Percentiles rank a stretch among this genome's conserved stretches.
phyloP scores from a whole-genome alignment of 2,113 vertebrate species.

The mouse (Mus musculus) region DNA sequence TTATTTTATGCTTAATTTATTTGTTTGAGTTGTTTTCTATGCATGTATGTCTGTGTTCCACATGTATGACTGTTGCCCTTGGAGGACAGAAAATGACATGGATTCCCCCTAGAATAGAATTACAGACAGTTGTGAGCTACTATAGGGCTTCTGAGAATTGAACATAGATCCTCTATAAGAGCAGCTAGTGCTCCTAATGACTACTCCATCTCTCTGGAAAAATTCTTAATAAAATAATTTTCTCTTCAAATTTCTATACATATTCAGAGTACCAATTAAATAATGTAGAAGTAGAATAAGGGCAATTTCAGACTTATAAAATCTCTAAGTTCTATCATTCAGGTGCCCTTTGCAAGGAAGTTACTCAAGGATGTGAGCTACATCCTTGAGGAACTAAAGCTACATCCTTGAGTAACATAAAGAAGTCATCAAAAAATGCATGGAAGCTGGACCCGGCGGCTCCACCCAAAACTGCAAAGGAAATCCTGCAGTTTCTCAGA shows the following conservation, averaged over 20 bases:
- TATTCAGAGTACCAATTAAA: background rate
- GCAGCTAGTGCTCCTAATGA: background rate
- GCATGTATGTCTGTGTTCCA: background rate
- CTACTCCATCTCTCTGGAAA: background rate
- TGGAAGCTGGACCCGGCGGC: background rate
- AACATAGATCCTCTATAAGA: background rate
- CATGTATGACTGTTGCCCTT: background rate
- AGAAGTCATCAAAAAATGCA: background rate
- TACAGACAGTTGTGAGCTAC: background rate
- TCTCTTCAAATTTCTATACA: background rate
- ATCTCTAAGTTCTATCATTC: background rate
- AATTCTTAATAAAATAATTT: background rate
- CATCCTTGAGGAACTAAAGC: too few relatives aligned
- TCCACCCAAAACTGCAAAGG: background rate
- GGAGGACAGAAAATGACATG: background rate
- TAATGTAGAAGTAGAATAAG: background rate
- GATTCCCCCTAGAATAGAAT: background rate
- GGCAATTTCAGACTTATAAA: background rate
- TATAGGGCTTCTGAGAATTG: background rate
- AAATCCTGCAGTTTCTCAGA: background rate
- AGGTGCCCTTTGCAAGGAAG: background rate
- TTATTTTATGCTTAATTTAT: background rate
- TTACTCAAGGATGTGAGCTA: background rate
- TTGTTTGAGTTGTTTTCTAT: background rate
- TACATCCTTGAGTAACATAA: background rate